Percentiles rank a stretch among this genome's conserved stretches.
These are phyloP conservation scores for Pseudanteris insignis DNA, from an alignment of 2,888 invertebrate species.

Conservation along the genomic window DNA sequence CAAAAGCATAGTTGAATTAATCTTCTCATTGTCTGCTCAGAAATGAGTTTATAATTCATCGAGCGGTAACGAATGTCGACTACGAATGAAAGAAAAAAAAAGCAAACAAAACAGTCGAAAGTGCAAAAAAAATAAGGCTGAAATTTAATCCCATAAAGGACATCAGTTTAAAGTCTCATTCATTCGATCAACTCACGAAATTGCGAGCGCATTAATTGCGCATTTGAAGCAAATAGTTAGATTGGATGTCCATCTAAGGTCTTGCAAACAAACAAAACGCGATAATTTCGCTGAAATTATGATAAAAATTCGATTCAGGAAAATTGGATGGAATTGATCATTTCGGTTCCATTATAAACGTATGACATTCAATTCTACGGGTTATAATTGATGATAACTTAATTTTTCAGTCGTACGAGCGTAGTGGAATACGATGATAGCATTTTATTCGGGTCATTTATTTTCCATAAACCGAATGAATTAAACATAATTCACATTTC, in stretches of 20 bases:
- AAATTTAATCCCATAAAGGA: slow-evolving; percentile 31
- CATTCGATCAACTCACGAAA: slow-evolving; percentile 34
- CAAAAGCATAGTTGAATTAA: slow-evolving; percentile 8
- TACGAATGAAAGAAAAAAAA: slow-evolving; percentile 11
- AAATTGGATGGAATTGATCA: neutral
- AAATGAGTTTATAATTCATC: slow-evolving; percentile 35
- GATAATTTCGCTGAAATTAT: no score
- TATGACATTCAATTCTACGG: no score
- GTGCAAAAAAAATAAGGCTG: slow-evolving; percentile 16
- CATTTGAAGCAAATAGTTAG: slow-evolving; percentile 7
- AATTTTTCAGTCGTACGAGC: no score
- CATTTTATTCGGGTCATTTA: slow-evolving; percentile 10
- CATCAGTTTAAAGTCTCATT: slow-evolving; percentile 29
- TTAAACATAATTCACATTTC: slow-evolving; percentile 20
- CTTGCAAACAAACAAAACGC: slow-evolving; percentile 27
- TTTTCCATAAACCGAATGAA: slow-evolving; percentile 1
- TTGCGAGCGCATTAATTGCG: slow-evolving; percentile 17
- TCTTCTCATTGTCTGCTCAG: slow-evolving; percentile 12
- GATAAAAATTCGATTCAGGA: slow-evolving; percentile 8
- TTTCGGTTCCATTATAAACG: neutral
- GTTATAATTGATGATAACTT: no score
- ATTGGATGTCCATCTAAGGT: slow-evolving; percentile 6
- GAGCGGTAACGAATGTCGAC: slow-evolving; percentile 29
- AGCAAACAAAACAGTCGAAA: no score
- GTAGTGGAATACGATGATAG: slow-evolving; percentile 1